Percentiles rank a stretch among this genome's conserved stretches.
These are phyloP conservation scores for Aphidius colemani DNA, from an alignment of 2,888 invertebrate genomes.

Conservation along the genomic window DNA sequence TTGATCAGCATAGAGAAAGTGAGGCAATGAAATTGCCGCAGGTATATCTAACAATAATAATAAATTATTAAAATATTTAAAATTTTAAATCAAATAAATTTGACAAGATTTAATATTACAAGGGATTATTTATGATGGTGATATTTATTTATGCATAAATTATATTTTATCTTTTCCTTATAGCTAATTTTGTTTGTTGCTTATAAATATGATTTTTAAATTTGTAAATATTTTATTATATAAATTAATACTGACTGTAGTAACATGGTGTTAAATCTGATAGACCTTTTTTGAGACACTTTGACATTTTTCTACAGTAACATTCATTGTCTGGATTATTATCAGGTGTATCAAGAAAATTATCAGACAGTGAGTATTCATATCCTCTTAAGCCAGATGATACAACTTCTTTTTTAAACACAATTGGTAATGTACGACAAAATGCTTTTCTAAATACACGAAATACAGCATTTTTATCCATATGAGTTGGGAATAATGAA, in stretches of 20 bases:
- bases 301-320: slow-evolving; percentile 63
- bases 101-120: not conserved
- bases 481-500: slow-evolving; percentile 68
- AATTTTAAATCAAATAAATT: no score
- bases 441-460: slow-evolving; percentile 75
- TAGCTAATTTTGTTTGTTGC: slow-evolving; percentile 1
- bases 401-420: slow-evolving; percentile 55
- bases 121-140: slow-evolving; percentile 12
- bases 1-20: slow-evolving; percentile 58
- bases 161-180: not conserved
- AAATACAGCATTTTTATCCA: slow-evolving; percentile 65
- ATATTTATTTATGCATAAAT: not conserved
- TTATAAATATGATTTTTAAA: not conserved
- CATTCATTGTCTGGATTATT: slow-evolving; percentile 69
- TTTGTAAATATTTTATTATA: not conserved
- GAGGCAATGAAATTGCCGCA: slow-evolving; percentile 58
- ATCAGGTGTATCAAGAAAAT: slow-evolving; percentile 65
- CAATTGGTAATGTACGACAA: slow-evolving; percentile 71
- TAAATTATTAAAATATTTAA: not conserved
- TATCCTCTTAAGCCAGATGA: slow-evolving; percentile 65
- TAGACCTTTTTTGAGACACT: slow-evolving; percentile 67
- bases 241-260: slow-evolving; percentile 64
- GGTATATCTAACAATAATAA: slow-evolving; percentile 53
- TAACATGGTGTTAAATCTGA: slow-evolving; percentile 75
- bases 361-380: slow-evolving; percentile 67